These are phyloP conservation scores for Clarias pachynema DNA, from an alignment of 2,797 vertebrate species.

Conservation along the genomic window DNA sequence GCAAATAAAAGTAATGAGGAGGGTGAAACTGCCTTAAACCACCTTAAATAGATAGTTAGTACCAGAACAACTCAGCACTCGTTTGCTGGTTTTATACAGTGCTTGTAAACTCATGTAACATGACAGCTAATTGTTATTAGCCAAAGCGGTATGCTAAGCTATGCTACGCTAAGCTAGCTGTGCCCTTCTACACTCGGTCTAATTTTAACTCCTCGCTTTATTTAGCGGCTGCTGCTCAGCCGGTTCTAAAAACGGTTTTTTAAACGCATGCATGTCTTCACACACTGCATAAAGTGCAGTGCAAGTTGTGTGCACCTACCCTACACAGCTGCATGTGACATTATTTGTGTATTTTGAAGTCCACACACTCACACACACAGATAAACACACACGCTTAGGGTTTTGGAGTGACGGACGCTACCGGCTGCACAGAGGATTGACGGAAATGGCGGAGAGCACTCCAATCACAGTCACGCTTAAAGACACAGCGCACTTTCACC, in stretches of 20 bases:
- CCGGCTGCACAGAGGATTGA: constrained; percentile 66
- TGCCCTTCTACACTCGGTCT: constrained; percentile 60
- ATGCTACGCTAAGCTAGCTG: constrained; percentile 16
- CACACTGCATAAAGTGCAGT: neutral
- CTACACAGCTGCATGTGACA: constrained; percentile 52
- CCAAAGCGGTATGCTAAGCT: neutral
- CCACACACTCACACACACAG: constrained; percentile 48
- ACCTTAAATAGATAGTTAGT: neutral
- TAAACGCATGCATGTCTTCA: neutral
- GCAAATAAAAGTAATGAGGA: neutral
- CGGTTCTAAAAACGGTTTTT: neutral
- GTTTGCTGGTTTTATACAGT: too few relatives aligned
- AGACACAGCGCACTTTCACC: constrained; percentile 60
- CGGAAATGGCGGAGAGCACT: constrained; percentile 59
- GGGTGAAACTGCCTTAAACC: neutral
- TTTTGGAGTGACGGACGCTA: constrained; percentile 75
- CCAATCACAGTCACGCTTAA: constrained; percentile 63
- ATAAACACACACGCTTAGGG: constrained; percentile 29
- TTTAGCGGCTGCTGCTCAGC: neutral
- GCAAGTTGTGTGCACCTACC: constrained; percentile 66
- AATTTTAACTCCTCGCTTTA: constrained; percentile 69
- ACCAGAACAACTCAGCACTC: too few relatives aligned
- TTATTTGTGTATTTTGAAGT: constrained; percentile 62
- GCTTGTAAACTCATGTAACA: neutral
- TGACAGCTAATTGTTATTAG: constrained; percentile 2